These are phyloP conservation scores for Hippopotamyrus pictus DNA, from an alignment of 2,797 vertebrate species.

Conservation along the genomic window DNA sequence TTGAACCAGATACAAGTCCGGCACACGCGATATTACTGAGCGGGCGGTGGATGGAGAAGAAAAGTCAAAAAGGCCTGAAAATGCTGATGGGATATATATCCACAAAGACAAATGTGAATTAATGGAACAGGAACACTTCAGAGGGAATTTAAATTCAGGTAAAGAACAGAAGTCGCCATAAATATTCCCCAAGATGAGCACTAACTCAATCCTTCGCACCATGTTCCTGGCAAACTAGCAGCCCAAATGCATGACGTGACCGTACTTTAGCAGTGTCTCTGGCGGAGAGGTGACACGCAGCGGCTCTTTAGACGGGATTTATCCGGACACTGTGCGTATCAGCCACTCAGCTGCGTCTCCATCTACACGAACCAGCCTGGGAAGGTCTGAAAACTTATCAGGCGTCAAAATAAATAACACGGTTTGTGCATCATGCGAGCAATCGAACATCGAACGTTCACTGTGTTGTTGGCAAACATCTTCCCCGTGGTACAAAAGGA, in stretches of 20 bases:
- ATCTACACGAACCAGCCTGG: background rate
- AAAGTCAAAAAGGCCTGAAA: background rate
- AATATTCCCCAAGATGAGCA: background rate
- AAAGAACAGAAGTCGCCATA: background rate
- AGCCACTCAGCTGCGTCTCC: background rate
- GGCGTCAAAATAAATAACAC: conserved; percentile 21
- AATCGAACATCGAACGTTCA: background rate
- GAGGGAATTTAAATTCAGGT: background rate
- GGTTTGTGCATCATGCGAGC: background rate
- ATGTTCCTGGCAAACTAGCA: background rate
- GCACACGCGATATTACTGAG: background rate
- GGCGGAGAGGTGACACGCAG: background rate
- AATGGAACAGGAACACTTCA: background rate
- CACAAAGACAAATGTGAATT: background rate
- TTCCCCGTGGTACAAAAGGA: background rate
- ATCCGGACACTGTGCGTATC: background rate
- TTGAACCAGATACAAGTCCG: background rate
- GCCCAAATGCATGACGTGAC: background rate
- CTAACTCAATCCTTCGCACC: too few relatives aligned
- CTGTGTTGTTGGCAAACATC: conserved; percentile 16
- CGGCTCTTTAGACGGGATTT: background rate
- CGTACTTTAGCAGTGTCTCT: background rate
- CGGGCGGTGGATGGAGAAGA: background rate
- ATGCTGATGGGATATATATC: background rate
- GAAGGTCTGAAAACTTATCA: background rate